These are phyloP conservation scores for Platysternon megacephalum DNA, from an alignment of 2,113 vertebrate species.

Conservation along the genomic window DNA sequence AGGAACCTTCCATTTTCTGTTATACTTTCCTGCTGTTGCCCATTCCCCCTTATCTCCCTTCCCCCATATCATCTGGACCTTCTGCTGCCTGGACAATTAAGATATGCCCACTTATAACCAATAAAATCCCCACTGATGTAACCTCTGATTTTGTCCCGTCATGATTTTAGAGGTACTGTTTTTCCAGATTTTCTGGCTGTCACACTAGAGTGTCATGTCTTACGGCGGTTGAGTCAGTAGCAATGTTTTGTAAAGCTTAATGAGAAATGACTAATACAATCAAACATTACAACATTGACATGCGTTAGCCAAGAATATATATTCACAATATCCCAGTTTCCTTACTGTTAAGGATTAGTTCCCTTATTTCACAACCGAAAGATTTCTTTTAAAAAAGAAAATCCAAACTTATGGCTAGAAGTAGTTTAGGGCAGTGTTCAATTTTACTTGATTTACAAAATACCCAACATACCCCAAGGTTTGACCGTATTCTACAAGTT, in stretches of 20 bases:
- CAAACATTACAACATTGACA: not conserved
- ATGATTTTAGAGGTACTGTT: not conserved
- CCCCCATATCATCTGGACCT: not conserved
- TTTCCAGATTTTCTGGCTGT: not conserved
- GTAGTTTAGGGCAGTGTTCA: not conserved
- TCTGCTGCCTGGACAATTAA: not conserved
- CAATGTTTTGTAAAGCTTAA: not conserved
- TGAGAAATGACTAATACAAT: not conserved
- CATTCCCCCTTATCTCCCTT: not conserved
- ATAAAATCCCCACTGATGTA: not conserved
- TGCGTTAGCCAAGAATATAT: not conserved
- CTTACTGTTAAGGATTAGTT: not conserved
- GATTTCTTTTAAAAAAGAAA: not conserved
- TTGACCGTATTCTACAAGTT: not conserved
- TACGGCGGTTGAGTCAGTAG: not conserved
- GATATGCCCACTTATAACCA: not conserved
- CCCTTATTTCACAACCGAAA: not conserved
- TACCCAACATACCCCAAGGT: not conserved
- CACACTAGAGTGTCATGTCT: accelerated
- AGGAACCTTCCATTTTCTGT: not conserved
- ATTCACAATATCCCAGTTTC: not conserved
- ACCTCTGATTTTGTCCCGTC: not conserved
- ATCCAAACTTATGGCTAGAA: not conserved
- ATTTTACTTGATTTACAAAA: not conserved
- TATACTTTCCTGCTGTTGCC: accelerated